Evolutionary conservation across 2,888 invertebrate genomes (phyloP), one percentile per base, ranked within the genome.

Genomic region (Chrysolina haemoptera): DNA sequence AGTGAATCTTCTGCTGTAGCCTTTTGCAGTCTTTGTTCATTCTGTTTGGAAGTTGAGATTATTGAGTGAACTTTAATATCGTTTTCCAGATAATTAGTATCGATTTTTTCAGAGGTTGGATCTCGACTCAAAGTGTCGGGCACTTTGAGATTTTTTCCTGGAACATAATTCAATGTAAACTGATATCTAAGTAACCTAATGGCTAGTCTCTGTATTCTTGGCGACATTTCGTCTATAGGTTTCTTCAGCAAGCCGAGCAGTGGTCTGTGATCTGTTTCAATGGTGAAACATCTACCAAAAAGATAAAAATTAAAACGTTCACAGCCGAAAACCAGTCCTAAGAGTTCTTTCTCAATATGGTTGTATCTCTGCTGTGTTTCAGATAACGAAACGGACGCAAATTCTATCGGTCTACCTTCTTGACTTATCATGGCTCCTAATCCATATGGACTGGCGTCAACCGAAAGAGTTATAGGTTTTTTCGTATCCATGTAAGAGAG

Each of bases 301-400:
- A 81, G 43, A 41, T 79, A 81, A 71, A 76, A 77, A 50, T 76
- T 48, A 55, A 81, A 80, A 35, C 71, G 46, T 55, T 80, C 75
- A 73, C 81, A 81, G 20, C 79, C 82, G 73, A 83, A 48, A 46
- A n/a, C n/a, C n/a, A n/a, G n/a, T n/a, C n/a, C n/a, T n/a, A n/a
- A n/a, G n/a, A 62, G 6, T 40, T 14, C n/a, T 46, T 50, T 50
- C n/a, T 18, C 50, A 43, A 43, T 43, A 43, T 43, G 43, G 43
- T 62, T 62, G 35, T 62, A 62, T 22, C 62, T 27, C 11, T 63
- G n/a, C 18, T 63, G 41, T 5, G 62, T 41, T 40, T 11, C 14
- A 14, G 62, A 35, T n/a, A 63, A n/a, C 9, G 62, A 63, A n/a
- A 40, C 62, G 1, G 35, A 35, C 0, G 40, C 62, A 1, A n/a